A percentile compares a stretch with the other conserved stretches of the same genome.
phyloP scores from a whole-genome alignment of 1,140 invertebrate genomes.

The Drosophila leontia region DNA sequence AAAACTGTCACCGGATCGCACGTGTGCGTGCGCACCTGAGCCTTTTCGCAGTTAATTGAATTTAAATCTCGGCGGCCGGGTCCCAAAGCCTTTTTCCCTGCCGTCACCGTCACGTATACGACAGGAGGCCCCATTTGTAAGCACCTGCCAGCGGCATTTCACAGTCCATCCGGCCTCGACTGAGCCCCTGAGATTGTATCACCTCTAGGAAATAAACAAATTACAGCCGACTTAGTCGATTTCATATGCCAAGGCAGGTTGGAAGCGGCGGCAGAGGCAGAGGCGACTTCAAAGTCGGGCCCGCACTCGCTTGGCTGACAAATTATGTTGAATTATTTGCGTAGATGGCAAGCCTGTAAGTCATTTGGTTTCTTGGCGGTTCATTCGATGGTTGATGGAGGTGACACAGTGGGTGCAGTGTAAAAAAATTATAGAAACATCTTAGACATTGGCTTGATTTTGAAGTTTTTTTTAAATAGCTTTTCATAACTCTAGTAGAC shows the following conservation, averaged over 20 bases:
- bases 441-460: not conserved
- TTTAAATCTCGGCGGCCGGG: slow-evolving; percentile 44
- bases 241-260: slow-evolving; percentile 4
- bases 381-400: slow-evolving; percentile 6
- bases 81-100: slow-evolving; percentile 14
- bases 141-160: slow-evolving; percentile 38
- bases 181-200: slow-evolving; percentile 23
- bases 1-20: slow-evolving; percentile 43
- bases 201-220: slow-evolving; percentile 50
- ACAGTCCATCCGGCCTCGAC: not conserved
- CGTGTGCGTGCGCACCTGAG: slow-evolving; percentile 49
- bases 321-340: slow-evolving; percentile 50
- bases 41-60: slow-evolving; percentile 71
- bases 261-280: not conserved
- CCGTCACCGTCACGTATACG: slow-evolving; percentile 34
- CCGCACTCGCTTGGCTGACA: slow-evolving; percentile 35
- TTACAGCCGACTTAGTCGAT: slow-evolving; percentile 39
- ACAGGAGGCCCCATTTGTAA: slow-evolving; percentile 10
- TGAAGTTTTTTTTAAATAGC: fast-evolving
- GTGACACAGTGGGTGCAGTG: not conserved
- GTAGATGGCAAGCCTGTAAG: slow-evolving; percentile 28
- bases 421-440: not conserved
- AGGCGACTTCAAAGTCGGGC: slow-evolving; percentile 36
- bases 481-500: too few species aligned
- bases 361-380: slow-evolving; percentile 29